phyloP scores from a whole-genome alignment of 1,140 invertebrate species.

The Diachasmimorpha longicaudata region DNA sequence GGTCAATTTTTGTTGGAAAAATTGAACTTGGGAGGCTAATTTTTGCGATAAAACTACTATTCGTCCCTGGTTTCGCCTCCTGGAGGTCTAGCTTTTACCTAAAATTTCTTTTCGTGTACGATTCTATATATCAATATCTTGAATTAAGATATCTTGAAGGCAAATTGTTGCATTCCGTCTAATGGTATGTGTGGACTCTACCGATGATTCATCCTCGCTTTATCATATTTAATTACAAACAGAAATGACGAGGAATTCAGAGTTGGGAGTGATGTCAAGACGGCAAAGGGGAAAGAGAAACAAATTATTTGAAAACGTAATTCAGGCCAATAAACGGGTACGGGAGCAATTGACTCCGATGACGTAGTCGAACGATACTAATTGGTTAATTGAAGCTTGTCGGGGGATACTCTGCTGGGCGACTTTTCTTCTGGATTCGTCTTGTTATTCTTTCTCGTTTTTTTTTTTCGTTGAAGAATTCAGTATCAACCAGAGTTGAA shows the following conservation, averaged over 20 bases:
- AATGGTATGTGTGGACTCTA: background rate
- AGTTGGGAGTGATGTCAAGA: background rate
- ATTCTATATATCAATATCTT: too few relatives aligned
- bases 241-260: background rate
- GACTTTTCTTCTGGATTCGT: background rate
- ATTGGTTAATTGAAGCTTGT: conserved; percentile 33
- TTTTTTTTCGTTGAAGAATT: background rate
- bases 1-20: too few relatives aligned
- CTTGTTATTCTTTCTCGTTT: background rate
- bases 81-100: too few relatives aligned
- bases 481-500: background rate
- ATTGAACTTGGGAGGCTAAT: too few relatives aligned
- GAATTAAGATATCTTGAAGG: too few relatives aligned
- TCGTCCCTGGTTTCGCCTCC: too few relatives aligned
- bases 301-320: conserved; percentile 19
- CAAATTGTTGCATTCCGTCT: background rate
- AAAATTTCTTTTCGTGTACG: too few relatives aligned
- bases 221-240: background rate
- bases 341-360: conserved; percentile 28
- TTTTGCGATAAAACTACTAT: too few relatives aligned
- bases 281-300: background rate
- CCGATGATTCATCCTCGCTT: background rate
- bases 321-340: conserved; percentile 31
- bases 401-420: background rate
- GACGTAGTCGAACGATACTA: conserved; percentile 30